Evolutionary conservation across 2,113 vertebrate species (phyloP), one percentile per base, ranked within the genome.

Genomic region (Odontophorus gujanensis): DNA sequence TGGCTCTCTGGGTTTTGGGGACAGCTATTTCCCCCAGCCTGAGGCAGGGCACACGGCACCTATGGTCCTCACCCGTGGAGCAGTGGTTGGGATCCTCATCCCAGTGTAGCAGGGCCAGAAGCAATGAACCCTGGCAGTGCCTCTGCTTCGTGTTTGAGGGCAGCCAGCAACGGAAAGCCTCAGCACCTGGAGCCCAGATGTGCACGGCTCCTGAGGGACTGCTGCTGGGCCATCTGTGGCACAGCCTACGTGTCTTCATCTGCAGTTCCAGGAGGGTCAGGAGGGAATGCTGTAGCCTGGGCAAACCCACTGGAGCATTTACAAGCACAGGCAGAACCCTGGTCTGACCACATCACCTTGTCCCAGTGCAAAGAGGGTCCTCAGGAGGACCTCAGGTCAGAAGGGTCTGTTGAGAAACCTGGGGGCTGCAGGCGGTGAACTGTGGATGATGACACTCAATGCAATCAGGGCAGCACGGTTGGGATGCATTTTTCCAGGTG

Each of bases 171-270:
- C 3, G 22, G 53, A 88, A 75, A 79, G 22, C 73, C 67, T 38
- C 51, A 25, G 47, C 94, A 92, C 43, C 97, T 98, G 98, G 73
- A 48, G 7, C 2, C 95, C 98, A 98, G 98, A 97, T 98, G 97
- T 96, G 89, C 36, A 4, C 26, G 19, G 73, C 77, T 42, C 48
- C 36, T 40, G 36, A 67, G 80, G 81, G 88, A 93, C 78, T 85
- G 22, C 45, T 53, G 63, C 89, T 69, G 78, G 38, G 87, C 74
- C 88, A 88, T 96, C 95, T 97, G 96, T 34, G 57, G 63, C 83
- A 67, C 89, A 58, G 94, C 90, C 95, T 89, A 81, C 10, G 16
- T 95, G 93, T 86, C 75, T 38, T 10, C 72, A 8, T 65, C 93
- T 71, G 11, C 69, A 25, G 34, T 96, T 94, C 89, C 88, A 91